phyloP scores from a whole-genome alignment of 2,113 vertebrate genomes.

The Aramus guarauna region DNA sequence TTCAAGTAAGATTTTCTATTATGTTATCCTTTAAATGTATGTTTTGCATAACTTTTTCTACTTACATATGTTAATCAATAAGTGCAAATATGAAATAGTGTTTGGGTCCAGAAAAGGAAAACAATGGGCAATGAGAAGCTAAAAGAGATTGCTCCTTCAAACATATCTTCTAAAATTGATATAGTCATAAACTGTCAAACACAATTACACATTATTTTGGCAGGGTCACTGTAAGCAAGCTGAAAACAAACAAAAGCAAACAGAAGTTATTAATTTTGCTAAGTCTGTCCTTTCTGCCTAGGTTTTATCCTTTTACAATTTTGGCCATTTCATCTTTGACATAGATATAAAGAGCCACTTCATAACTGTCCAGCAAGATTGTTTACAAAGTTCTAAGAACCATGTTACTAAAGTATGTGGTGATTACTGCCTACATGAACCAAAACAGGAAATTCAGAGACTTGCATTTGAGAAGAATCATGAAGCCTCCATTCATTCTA shows the following conservation, averaged over 20 bases:
- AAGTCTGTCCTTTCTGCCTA: neutral
- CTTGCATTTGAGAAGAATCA: neutral
- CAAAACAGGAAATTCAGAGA: neutral
- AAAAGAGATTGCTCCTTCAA: neutral
- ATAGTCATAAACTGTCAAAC: neutral
- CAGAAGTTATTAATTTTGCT: neutral
- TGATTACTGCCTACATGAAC: neutral
- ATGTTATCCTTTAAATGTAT: neutral
- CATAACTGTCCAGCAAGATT: neutral
- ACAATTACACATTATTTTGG: neutral
- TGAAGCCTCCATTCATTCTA: neutral
- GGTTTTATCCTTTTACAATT: neutral
- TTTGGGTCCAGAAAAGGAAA: neutral
- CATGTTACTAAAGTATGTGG: neutral
- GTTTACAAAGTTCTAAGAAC: neutral
- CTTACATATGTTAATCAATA: neutral
- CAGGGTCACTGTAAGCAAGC: neutral
- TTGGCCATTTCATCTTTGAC: neutral
- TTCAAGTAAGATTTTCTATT: neutral
- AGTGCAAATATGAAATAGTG: neutral
- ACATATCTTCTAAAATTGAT: neutral
- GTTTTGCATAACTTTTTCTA: neutral
- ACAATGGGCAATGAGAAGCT: neutral
- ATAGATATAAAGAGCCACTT: neutral
- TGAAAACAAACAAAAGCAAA: neutral